phyloP scores from a whole-genome alignment of 2,888 invertebrate species.

The Monochamus alternatus region DNA sequence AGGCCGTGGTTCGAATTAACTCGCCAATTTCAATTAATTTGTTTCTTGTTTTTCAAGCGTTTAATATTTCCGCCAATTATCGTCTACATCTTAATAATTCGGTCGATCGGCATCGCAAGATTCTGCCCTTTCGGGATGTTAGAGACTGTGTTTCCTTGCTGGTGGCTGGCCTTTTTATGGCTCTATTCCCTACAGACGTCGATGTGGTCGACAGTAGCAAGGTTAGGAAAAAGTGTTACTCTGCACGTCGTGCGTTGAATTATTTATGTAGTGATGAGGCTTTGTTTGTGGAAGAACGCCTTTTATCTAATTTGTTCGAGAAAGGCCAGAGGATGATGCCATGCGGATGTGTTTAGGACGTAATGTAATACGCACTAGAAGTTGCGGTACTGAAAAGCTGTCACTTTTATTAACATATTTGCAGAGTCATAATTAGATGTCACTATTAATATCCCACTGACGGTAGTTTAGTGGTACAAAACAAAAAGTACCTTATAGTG shows the following conservation, averaged over 20 bases:
- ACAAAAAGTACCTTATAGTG: too few species aligned
- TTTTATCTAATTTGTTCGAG: not conserved
- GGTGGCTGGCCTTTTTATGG: slow-evolving; percentile 5
- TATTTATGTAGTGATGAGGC: not conserved
- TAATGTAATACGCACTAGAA: not conserved
- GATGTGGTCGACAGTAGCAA: not conserved
- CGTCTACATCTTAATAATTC: not conserved
- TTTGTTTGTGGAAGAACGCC: not conserved
- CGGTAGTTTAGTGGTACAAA: too few species aligned
- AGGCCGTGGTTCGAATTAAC: not conserved
- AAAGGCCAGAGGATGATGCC: not conserved
- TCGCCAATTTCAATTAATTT: not conserved
- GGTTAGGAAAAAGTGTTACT: not conserved
- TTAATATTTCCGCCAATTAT: not conserved
- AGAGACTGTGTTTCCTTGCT: not conserved
- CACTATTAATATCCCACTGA: too few species aligned
- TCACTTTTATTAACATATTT: not conserved
- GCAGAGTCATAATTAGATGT: not conserved
- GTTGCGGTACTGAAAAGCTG: not conserved
- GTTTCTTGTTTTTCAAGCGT: not conserved
- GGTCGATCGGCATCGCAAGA: not conserved
- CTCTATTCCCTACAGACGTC: not conserved
- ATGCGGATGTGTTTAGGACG: not conserved
- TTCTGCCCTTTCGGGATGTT: not conserved
- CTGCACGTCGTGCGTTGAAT: not conserved